Evolutionary conservation across 2,888 invertebrate species (phyloP).

Genomic region (Unio pictorum): DNA sequence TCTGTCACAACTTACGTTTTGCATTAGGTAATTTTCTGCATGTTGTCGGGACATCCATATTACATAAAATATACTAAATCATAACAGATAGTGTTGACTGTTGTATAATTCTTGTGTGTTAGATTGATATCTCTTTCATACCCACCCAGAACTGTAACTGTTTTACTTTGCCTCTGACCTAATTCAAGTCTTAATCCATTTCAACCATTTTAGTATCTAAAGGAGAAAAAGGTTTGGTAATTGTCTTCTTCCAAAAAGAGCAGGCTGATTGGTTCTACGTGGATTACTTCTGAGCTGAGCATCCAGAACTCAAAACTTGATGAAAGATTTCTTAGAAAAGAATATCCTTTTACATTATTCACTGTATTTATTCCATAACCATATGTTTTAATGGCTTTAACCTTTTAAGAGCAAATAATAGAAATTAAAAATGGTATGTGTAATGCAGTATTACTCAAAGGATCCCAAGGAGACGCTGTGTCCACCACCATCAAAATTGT

Average conservation of each 20-base stretch:
- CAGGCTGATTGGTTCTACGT: constrained; percentile 99
- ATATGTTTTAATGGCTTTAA: background rate
- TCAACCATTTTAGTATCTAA: constrained; percentile 92
- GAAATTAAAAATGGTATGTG: background rate
- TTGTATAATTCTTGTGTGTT: too few relatives aligned
- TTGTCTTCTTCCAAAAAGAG: constrained; percentile 97
- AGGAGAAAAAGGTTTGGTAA: constrained; percentile 81
- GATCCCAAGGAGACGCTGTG: too few relatives aligned
- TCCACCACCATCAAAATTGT: too few relatives aligned
- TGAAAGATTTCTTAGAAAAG: constrained; percentile 68
- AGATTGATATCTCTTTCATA: too few relatives aligned
- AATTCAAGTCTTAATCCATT: constrained; percentile 46
- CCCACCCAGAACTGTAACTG: background rate
- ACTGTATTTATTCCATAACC: background rate
- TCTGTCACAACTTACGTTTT: too few relatives aligned
- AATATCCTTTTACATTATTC: constrained; percentile 55
- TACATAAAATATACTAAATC: too few relatives aligned
- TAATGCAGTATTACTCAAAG: too few relatives aligned
- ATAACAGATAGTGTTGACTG: too few relatives aligned
- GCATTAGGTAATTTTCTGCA: too few relatives aligned
- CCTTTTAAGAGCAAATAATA: background rate
- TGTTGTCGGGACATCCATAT: too few relatives aligned
- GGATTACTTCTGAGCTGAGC: constrained; percentile 88
- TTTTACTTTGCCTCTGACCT: constrained; percentile 2
- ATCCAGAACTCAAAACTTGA: constrained; percentile 63